A percentile compares a stretch with the other conserved stretches of the same genome.
phyloP scores from a whole-genome alignment of 2,888 invertebrate genomes.

The Pycnomerus fuliginosus region DNA sequence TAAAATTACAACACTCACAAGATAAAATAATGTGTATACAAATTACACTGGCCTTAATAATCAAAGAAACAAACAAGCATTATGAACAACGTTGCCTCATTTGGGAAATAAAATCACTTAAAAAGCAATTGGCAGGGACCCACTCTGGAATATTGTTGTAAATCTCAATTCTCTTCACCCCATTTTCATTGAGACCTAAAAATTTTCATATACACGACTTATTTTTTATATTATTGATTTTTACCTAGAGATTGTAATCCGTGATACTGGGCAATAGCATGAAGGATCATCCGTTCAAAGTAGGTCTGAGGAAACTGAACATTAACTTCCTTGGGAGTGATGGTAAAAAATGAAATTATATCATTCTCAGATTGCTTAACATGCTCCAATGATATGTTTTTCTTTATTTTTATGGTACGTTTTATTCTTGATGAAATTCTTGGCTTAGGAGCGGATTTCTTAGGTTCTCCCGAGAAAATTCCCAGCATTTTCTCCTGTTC shows the following conservation, averaged over 20 bases:
- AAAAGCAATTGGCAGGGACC: too few species aligned
- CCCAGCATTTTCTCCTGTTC: conserved; percentile 37
- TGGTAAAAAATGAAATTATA: conserved; percentile 38
- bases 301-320: conserved; percentile 37
- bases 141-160: too few species aligned
- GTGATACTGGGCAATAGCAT: conserved; percentile 47
- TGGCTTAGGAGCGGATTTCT: conserved; percentile 5
- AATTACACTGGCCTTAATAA: too few species aligned
- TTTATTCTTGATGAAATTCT: conserved; percentile 41
- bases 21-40: too few species aligned
- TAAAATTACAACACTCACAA: too few species aligned
- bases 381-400: conserved; percentile 38
- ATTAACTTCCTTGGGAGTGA: conserved; percentile 35
- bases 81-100: too few species aligned
- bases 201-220: too few species aligned
- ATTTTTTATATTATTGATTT: too few species aligned
- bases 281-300: conserved; percentile 44
- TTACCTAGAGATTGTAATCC: conserved; percentile 42
- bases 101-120: too few species aligned
- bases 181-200: too few species aligned
- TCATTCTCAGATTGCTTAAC: conserved; percentile 38
- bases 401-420: conserved; percentile 41
- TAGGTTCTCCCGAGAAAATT: conserved; percentile 18
- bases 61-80: too few species aligned
- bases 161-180: too few species aligned